These are phyloP conservation scores for Percina caprodes DNA, from an alignment of 2,113 vertebrate genomes.

Conservation along the genomic window DNA sequence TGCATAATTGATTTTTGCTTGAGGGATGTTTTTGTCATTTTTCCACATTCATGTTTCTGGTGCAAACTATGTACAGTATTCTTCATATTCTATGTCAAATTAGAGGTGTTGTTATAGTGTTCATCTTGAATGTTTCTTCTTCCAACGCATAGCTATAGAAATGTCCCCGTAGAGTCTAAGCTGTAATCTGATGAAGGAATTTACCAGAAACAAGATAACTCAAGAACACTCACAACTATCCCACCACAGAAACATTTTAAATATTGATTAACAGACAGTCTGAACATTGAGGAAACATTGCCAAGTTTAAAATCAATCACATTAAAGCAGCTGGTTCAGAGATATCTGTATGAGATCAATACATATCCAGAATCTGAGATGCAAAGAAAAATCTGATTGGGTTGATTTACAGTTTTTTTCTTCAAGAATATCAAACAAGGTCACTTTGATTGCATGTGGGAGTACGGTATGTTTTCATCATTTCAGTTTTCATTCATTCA, in stretches of 20 bases:
- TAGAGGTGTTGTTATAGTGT: background rate
- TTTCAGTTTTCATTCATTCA: background rate
- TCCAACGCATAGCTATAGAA: background rate
- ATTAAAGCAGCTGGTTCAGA: slow-evolving; percentile 47
- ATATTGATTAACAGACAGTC: slow-evolving; percentile 58
- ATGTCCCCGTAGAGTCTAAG: background rate
- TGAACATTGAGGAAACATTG: slow-evolving; percentile 10
- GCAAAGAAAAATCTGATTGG: background rate
- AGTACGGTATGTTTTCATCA: background rate
- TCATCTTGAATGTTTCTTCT: background rate
- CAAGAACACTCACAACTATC: slow-evolving; percentile 4
- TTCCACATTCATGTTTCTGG: background rate
- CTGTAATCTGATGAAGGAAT: slow-evolving; percentile 14
- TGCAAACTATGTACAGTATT: background rate
- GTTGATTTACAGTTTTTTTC: background rate
- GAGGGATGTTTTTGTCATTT: background rate
- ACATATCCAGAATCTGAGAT: slow-evolving; percentile 24
- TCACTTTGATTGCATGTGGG: background rate
- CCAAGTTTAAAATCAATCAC: slow-evolving; percentile 36
- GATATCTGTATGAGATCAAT: slow-evolving; percentile 37
- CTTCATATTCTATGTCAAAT: background rate
- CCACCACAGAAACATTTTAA: slow-evolving; percentile 47
- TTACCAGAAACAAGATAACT: background rate
- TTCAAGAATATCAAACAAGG: slow-evolving; percentile 41
- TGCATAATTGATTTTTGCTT: background rate